Conservation (phyloP, 1,140 invertebrate species). For the Anthonomus grandis region DNA sequence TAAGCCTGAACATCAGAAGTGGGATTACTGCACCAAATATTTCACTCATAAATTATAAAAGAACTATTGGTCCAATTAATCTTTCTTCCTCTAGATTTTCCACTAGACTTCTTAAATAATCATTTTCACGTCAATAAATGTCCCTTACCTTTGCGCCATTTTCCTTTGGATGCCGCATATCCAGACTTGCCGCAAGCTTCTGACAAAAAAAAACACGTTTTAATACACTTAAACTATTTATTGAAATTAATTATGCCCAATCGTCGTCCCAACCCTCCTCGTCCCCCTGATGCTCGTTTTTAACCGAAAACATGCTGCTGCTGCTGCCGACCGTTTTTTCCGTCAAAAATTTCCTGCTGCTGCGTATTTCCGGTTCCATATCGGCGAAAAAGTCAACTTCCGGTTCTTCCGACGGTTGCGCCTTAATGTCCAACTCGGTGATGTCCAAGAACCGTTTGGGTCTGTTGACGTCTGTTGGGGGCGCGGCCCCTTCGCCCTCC, state of each 20-base stretch:
- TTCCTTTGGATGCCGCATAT: too few relatives aligned
- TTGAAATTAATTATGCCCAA: constrained; percentile 23
- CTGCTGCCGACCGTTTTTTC: constrained; percentile 20
- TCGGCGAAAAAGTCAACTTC: constrained; percentile 78
- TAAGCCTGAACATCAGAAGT: too few relatives aligned
- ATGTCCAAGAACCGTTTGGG: constrained; percentile 59
- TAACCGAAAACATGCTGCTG: constrained; percentile 34
- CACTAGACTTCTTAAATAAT: too few relatives aligned
- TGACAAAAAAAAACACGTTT: too few relatives aligned
- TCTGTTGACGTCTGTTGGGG: neutral
- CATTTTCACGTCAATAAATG: too few relatives aligned
- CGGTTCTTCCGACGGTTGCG: constrained; percentile 55
- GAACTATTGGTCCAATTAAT: too few relatives aligned
- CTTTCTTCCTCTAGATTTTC: too few relatives aligned
- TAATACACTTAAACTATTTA: too few relatives aligned
- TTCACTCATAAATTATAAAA: too few relatives aligned
- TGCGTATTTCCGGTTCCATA: constrained; percentile 78
- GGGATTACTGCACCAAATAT: too few relatives aligned
- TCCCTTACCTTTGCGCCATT: too few relatives aligned
- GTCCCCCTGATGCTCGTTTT: constrained; percentile 25
- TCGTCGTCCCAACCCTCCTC: constrained; percentile 45
- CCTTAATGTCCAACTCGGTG: constrained; percentile 70
- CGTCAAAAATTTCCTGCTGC: constrained; percentile 50
- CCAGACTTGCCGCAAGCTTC: too few relatives aligned
- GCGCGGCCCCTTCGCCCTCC: constrained; percentile 48